Conservation (phyloP, 2,113 vertebrate genomes). For the Chionomys nivalis region DNA sequence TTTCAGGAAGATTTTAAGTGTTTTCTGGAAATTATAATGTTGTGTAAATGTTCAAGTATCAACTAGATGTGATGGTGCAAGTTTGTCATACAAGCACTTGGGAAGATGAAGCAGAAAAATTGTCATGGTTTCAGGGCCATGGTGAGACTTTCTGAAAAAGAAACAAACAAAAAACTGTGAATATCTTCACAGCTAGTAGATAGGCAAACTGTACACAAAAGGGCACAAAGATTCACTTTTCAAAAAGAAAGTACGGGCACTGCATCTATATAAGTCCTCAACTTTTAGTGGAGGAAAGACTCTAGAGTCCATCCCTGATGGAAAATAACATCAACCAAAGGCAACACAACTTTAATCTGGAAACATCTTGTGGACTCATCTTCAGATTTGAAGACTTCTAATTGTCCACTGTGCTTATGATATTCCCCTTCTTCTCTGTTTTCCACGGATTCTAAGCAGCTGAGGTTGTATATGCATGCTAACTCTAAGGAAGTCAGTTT, state of each 20-base stretch:
- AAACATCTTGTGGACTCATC: slow-evolving; percentile 20
- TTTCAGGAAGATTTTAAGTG: not conserved
- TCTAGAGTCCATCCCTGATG: not conserved
- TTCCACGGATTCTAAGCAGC: not conserved
- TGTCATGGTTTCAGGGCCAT: not conserved
- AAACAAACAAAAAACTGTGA: not conserved
- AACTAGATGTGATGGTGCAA: not conserved
- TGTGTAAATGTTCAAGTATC: not conserved
- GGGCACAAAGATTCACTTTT: not conserved
- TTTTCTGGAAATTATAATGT: not conserved
- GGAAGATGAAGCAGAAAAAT: not conserved
- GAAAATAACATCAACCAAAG: slow-evolving; percentile 54
- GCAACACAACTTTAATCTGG: not conserved
- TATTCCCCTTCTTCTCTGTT: not conserved
- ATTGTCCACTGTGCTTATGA: not conserved
- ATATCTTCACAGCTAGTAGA: not conserved
- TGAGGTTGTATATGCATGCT: not conserved
- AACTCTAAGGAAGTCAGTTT: not conserved
- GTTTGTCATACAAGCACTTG: not conserved
- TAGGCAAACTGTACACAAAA: not conserved
- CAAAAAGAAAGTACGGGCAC: not conserved
- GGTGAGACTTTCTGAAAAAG: not conserved
- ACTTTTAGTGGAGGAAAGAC: not conserved
- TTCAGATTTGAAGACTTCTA: slow-evolving; percentile 37
- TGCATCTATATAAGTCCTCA: not conserved